Conservation (phyloP, 2,888 invertebrate genomes). For the Microctonus brassicae region DNA sequence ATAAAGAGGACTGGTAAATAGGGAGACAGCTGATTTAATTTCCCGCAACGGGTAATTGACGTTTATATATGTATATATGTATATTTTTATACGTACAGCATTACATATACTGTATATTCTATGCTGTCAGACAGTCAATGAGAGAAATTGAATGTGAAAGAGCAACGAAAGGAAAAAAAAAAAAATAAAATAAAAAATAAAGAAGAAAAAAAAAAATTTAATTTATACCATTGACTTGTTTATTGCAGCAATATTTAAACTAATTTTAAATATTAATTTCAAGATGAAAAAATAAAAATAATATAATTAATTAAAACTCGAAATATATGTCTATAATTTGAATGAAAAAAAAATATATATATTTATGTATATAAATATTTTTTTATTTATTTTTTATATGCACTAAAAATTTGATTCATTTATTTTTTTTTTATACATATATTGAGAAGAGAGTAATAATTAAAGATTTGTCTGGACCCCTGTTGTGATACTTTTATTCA, state of each 20-base stretch:
- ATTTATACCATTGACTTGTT: too few relatives aligned
- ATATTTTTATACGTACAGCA: conserved; percentile 15
- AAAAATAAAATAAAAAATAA: background rate
- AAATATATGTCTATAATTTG: too few relatives aligned
- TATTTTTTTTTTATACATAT: background rate
- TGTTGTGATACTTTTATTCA: background rate
- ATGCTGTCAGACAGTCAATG: conserved; percentile 15
- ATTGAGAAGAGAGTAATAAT: background rate
- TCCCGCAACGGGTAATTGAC: conserved; percentile 63
- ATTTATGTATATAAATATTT: too few relatives aligned
- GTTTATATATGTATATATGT: conserved; percentile 17
- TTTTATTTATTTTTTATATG: too few relatives aligned
- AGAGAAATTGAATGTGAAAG: background rate
- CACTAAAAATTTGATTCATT: background rate
- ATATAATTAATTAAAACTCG: too few relatives aligned
- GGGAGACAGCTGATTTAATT: conserved; percentile 63
- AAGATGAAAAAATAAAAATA: too few relatives aligned
- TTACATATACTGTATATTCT: background rate
- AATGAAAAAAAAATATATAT: too few relatives aligned
- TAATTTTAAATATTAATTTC: too few relatives aligned
- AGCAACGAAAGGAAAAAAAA: background rate
- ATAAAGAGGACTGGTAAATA: conserved; percentile 52
- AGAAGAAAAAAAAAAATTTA: too few relatives aligned
- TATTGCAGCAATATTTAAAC: too few relatives aligned
- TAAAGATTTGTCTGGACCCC: background rate